phyloP scores from a whole-genome alignment of 2,797 vertebrate species.

The Pterois miles region DNA sequence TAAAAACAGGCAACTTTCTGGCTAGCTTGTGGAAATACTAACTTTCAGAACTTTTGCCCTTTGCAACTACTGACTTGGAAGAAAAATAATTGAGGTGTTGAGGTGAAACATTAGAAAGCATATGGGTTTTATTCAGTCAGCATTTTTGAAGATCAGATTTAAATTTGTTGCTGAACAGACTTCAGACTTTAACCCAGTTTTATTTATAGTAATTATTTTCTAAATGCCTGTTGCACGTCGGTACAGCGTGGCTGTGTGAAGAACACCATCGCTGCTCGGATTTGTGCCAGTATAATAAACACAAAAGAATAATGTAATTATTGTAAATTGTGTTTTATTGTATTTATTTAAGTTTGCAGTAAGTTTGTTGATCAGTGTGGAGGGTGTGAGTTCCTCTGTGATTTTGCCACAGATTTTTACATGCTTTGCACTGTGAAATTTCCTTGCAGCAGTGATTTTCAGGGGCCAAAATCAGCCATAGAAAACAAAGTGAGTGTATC shows the following conservation, averaged over 20 bases:
- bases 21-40: not conserved
- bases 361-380: not conserved
- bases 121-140: not conserved
- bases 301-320: not conserved
- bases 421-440: not conserved
- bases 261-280: slow-evolving; percentile 13
- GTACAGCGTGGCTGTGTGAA: not conserved
- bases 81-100: not conserved
- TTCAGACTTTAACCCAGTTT: not conserved
- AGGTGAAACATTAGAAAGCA: not conserved
- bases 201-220: not conserved
- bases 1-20: not conserved
- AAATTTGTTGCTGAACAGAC: not conserved
- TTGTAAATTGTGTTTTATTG: not conserved
- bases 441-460: not conserved
- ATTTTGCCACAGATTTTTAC: not conserved
- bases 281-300: not conserved
- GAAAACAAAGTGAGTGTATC: not conserved
- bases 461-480: not conserved
- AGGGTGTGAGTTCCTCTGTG: not conserved
- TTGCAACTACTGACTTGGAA: not conserved
- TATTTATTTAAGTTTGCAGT: not conserved
- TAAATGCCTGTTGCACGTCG: slow-evolving; percentile 11
- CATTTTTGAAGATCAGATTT: not conserved
- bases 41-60: not conserved